Base-by-base conservation (phyloP, 23 tunicate genomes). In the Ciona savignyi region DNA sequence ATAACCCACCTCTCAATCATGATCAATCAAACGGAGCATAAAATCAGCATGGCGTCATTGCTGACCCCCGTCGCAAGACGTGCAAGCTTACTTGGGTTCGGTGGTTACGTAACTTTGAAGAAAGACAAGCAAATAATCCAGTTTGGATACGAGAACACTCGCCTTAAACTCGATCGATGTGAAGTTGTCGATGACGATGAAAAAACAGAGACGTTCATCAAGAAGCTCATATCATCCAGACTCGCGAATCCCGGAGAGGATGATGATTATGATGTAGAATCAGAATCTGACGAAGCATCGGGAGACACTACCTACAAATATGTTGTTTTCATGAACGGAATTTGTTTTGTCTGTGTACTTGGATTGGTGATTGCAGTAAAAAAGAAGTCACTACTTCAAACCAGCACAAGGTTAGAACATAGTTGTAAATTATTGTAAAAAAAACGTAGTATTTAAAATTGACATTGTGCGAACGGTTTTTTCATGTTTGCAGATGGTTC, bases 41-140 rank as follows among this genome's bases (percentile, higher is more conserved):
- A 62, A 9, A 51, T 85, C 30, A 27, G 60, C 6, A 27, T 85
- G n/a, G 75, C 83, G 27, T 85, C 91, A 6, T 11, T 63, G 66
- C 71, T 25, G 23, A 27, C 70, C 34, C 25, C 48, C 24, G 65
- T 70, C 9, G 63, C 33, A 25, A 32, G 51, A 28, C 70, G 91
- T 25, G 33, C 60, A 30, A 73, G 33, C 25, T 15, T 11, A 6
- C 35, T 85, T 32, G 83, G 91, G 6, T 85, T 78, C 63, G 81
- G 84, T 4, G 84, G 84, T 6, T 84, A 75, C 66, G 75, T 74
- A 22, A 73, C 32, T 27, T 30, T 73, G 27, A 30, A 65, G 22
- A 28, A 35, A 26, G 30, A 27, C 77, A 15, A 73, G n/a, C n/a
- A 19, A 2, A 33, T 51, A 26, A 25, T 25, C 27, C 65, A 56